Evolutionary conservation across 2,797 vertebrate genomes (phyloP).

Genomic region (Premnoplex brunnescens): DNA sequence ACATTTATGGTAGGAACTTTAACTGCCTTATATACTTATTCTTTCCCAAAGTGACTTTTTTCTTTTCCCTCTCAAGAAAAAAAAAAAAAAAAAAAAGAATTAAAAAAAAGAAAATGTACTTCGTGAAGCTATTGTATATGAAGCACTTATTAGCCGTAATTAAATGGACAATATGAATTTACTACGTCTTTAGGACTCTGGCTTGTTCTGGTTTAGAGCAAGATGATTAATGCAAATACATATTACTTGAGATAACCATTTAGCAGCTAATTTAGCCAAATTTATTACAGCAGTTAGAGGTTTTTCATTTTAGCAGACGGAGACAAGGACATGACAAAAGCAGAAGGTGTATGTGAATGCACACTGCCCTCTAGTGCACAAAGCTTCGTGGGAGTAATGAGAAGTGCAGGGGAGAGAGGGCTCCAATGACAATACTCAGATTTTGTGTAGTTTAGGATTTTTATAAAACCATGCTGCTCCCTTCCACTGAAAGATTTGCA

Average conservation of each 20-base stretch:
- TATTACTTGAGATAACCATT: slow-evolving; percentile 99
- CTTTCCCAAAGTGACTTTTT: slow-evolving; percentile 74
- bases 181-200: slow-evolving; percentile 86
- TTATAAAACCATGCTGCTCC: slow-evolving; percentile 28
- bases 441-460: neutral
- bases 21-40: slow-evolving; percentile 36
- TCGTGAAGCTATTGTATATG: slow-evolving; percentile 86
- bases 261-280: slow-evolving; percentile 99
- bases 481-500: slow-evolving; percentile 46
- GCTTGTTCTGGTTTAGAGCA: slow-evolving; percentile 93
- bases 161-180: slow-evolving; percentile 96
- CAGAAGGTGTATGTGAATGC: slow-evolving; percentile 73
- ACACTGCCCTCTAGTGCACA: slow-evolving; percentile 87
- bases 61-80: neutral
- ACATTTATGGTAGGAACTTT: slow-evolving; percentile 44
- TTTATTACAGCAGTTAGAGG: slow-evolving; percentile 92
- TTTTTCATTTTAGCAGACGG: slow-evolving; percentile 86
- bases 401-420: neutral
- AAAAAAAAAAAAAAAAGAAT: neutral
- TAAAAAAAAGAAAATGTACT: slow-evolving; percentile 72
- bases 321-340: slow-evolving; percentile 84
- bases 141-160: slow-evolving; percentile 93
- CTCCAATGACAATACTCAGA: neutral
- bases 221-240: slow-evolving; percentile 99
- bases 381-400: neutral